Evolutionary conservation across 2,113 vertebrate genomes (phyloP).

Genomic region (Leptosomus discolor): DNA sequence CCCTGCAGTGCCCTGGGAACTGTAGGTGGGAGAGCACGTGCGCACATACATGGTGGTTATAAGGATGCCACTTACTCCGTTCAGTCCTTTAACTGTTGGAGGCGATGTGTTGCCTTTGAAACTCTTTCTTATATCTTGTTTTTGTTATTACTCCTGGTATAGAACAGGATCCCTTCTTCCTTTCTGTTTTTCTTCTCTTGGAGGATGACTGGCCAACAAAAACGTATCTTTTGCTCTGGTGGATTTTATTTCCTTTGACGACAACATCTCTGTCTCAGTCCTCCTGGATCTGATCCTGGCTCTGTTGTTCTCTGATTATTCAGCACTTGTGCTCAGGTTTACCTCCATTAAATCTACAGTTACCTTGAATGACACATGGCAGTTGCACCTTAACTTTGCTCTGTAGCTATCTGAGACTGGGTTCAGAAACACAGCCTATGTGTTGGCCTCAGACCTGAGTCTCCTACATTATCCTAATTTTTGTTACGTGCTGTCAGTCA

Average conservation of each 20-base stretch:
- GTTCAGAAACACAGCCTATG: neutral
- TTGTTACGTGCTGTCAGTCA: fast-evolving
- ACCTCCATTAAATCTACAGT: neutral
- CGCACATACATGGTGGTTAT: neutral
- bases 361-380: neutral
- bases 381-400: neutral
- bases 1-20: fast-evolving
- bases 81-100: neutral
- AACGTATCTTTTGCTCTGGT: neutral
- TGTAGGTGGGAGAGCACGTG: fast-evolving
- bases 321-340: neutral
- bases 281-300: neutral
- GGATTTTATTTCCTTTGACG: neutral
- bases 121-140: neutral
- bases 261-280: neutral
- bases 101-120: neutral
- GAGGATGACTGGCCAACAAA: neutral
- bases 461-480: neutral
- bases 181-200: neutral
- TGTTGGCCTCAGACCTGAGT: neutral
- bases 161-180: neutral
- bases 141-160: neutral
- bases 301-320: neutral
- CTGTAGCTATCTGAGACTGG: neutral
- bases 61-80: neutral